phyloP scores from a whole-genome alignment of 2,113 vertebrate species.

The Mionectes macconnelli region DNA sequence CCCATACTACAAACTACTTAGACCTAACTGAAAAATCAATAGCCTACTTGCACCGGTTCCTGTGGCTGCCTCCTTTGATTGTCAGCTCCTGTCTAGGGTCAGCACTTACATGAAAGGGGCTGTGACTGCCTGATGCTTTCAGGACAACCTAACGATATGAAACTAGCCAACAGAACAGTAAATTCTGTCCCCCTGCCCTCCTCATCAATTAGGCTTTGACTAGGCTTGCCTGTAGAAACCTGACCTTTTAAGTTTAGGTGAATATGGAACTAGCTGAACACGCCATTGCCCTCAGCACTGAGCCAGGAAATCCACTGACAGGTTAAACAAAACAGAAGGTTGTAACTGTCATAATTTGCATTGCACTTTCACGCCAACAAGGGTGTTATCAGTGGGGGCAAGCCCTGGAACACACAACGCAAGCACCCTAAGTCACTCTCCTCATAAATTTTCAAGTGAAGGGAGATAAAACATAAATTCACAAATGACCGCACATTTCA shows the following conservation, averaged over 20 bases:
- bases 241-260: conserved; percentile 86
- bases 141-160: conserved; percentile 86
- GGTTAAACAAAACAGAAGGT: conserved; percentile 90
- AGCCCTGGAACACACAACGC: conserved; percentile 85
- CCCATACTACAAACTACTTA: conserved; percentile 98
- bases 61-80: conserved; percentile 92
- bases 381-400: conserved; percentile 88
- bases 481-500: conserved; percentile 72
- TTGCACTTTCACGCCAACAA: conserved; percentile 89
- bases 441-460: conserved; percentile 85
- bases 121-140: conserved; percentile 84
- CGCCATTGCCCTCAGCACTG: conserved; percentile 78
- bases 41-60: conserved; percentile 87
- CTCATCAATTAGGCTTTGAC: conserved; percentile 87
- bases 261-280: conserved; percentile 84
- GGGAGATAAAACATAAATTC: conserved; percentile 83
- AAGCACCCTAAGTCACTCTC: conserved; percentile 78
- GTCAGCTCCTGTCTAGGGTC: conserved; percentile 96
- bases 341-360: conserved; percentile 90
- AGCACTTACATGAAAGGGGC: conserved; percentile 90
- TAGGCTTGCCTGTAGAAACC: conserved; percentile 84
- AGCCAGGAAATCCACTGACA: conserved; percentile 89
- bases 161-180: conserved; percentile 87
- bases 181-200: conserved; percentile 86
- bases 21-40: conserved; percentile 99